These are phyloP conservation scores for Oscheius sp. DNA, from an alignment of 2,888 invertebrate genomes.

Conservation along the genomic window DNA sequence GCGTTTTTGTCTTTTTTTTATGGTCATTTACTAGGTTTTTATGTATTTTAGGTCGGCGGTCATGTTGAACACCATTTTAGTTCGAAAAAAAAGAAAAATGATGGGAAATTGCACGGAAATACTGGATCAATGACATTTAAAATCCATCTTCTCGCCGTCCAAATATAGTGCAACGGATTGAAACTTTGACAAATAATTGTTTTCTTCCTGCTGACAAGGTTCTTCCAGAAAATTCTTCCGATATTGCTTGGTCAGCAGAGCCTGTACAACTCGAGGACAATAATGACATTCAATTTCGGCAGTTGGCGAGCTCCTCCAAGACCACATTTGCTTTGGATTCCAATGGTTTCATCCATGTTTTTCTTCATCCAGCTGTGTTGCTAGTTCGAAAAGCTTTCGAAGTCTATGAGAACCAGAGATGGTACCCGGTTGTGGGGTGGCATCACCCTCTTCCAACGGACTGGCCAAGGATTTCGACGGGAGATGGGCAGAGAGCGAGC, in stretches of 20 bases:
- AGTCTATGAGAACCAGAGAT: slow-evolving; percentile 52
- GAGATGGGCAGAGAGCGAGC: slow-evolving; percentile 17
- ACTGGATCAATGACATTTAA: too few relatives aligned
- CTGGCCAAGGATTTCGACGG: slow-evolving; percentile 41
- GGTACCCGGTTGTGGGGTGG: slow-evolving; percentile 53
- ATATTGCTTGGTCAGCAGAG: slow-evolving; percentile 45
- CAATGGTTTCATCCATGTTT: slow-evolving; percentile 43
- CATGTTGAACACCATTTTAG: too few relatives aligned
- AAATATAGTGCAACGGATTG: too few relatives aligned
- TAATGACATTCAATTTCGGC: slow-evolving; percentile 5
- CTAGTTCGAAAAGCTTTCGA: slow-evolving; percentile 42
- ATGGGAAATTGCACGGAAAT: too few relatives aligned
- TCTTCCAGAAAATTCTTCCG: slow-evolving; percentile 37
- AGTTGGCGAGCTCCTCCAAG: slow-evolving; percentile 28
- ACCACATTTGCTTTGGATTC: slow-evolving; percentile 44
- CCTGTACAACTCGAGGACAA: slow-evolving; percentile 30
- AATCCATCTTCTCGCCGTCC: too few relatives aligned
- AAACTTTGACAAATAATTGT: too few relatives aligned
- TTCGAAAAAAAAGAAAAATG: too few relatives aligned
- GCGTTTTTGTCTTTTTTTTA: too few relatives aligned
- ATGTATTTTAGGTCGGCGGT: too few relatives aligned
- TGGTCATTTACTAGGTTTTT: too few relatives aligned
- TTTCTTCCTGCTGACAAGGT: too few relatives aligned
- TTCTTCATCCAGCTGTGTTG: slow-evolving; percentile 45
- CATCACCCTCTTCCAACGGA: slow-evolving; percentile 44